Evolutionary conservation across 2,888 invertebrate genomes (phyloP), one percentile per base, ranked within the genome.

Genomic region (Meteorus colon): DNA sequence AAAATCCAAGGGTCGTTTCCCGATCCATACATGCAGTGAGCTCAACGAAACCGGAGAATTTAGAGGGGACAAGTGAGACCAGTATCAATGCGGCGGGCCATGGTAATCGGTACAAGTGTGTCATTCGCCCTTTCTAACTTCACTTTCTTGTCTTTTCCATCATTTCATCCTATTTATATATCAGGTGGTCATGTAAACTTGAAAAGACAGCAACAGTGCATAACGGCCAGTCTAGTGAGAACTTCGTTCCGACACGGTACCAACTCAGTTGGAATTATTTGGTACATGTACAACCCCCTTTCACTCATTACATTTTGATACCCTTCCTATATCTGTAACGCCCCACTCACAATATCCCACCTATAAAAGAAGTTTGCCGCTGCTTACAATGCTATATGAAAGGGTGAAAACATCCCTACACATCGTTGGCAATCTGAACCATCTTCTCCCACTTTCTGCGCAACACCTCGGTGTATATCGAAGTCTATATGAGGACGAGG

Each of bases 241-340:
- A 19, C 67, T 76, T 74, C 67, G 63, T 73, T 69, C 78, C 59
- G 34, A 77, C 74, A 81, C 84, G 87, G 86, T 88, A 87, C 87
- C 87, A 24, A 24, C 24, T 24, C 24, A 24, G 88, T 87, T 87
- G 62, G 31, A 48, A 72, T 72, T 63, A 41, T 73, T 68, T 65
- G 72, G 69, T 62, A 68, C 66, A 45, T 67, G 51, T 68, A 66
- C 73, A 70, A 29, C 55, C 16, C 19, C 37, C 24, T 1, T 51
- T 19, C 2, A 55, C 19, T n/a, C 55, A 4, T 19, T 19, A 55
- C 24, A 55, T 55, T 55, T 19, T 70, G 68, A 68, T 78, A 45
- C 77, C 72, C 73, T 34, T 41, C 77, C 55, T 72, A 31, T 69
- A 75, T 73, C 74, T 76, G 45, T 77, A 76, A n/a, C n/a, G 48